Percentiles rank a stretch among this genome's conserved stretches.
These are phyloP conservation scores for Apis dorsata DNA, from an alignment of 1,140 invertebrate genomes.

Conservation along the genomic window DNA sequence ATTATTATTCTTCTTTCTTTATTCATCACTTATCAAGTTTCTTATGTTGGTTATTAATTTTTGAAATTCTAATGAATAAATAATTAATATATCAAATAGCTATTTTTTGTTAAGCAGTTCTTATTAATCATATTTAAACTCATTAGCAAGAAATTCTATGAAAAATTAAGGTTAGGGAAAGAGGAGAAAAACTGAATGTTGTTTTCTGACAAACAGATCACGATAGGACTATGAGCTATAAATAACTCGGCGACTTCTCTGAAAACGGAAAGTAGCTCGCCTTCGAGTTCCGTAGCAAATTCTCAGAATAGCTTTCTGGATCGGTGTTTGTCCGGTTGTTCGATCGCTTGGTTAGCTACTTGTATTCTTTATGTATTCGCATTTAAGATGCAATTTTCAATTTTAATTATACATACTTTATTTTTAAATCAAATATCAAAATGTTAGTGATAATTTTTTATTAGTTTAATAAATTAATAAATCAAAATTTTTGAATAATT, in stretches of 20 bases:
- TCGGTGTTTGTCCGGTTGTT: conserved; percentile 52
- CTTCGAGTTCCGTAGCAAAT: conserved; percentile 77
- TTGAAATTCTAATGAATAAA: not conserved
- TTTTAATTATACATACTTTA: too few relatives aligned
- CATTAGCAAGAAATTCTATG: conserved; percentile 1
- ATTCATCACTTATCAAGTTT: too few relatives aligned
- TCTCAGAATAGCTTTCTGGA: conserved; percentile 75
- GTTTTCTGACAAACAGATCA: conserved; percentile 58
- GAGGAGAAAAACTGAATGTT: conserved; percentile 61
- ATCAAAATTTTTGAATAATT: too few relatives aligned
- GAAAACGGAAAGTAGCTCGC: conserved; percentile 79
- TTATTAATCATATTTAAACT: not conserved
- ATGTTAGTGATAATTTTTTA: too few relatives aligned
- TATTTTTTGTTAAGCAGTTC: not conserved
- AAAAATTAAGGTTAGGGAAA: conserved; percentile 5
- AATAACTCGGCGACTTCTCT: conserved; percentile 75
- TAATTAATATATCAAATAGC: too few relatives aligned
- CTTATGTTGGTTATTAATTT: not conserved
- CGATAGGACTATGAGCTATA: conserved; percentile 66
- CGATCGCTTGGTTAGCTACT: not conserved
- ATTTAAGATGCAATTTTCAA: too few relatives aligned
- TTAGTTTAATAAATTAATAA: too few relatives aligned
- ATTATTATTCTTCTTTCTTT: not conserved
- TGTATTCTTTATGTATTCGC: not conserved
- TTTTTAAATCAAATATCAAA: too few relatives aligned